phyloP scores from a whole-genome alignment of 1,140 invertebrate species.

The Mesaphorura yosii region DNA sequence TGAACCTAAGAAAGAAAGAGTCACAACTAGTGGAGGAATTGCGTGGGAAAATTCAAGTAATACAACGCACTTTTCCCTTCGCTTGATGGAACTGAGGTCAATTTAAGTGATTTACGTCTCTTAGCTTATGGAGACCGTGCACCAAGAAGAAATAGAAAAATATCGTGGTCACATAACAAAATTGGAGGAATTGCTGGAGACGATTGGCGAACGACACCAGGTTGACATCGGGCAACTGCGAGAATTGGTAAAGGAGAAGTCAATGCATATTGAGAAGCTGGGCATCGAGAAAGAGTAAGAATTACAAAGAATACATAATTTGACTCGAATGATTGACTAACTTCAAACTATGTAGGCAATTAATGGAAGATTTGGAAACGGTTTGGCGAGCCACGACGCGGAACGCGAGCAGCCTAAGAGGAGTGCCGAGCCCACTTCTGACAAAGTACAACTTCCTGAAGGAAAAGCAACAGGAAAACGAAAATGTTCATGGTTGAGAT shows the following conservation, averaged over 20 bases:
- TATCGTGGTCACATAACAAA: slow-evolving; percentile 2
- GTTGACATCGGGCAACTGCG: slow-evolving; percentile 41
- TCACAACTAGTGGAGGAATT: slow-evolving; percentile 20
- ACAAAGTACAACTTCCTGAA: too few relatives aligned
- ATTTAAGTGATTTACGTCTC: slow-evolving; percentile 8
- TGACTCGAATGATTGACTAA: not conserved
- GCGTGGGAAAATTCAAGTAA: slow-evolving; percentile 22
- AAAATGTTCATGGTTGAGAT: too few relatives aligned
- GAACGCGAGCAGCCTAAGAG: too few relatives aligned
- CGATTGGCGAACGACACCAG: slow-evolving; percentile 31
- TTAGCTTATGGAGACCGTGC: slow-evolving; percentile 19
- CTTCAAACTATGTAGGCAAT: slow-evolving; percentile 18
- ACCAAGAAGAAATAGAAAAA: slow-evolving; percentile 21
- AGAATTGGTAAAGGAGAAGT: slow-evolving; percentile 40
- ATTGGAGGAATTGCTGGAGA: slow-evolving; percentile 9
- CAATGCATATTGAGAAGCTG: slow-evolving; percentile 38
- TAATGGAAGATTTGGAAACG: slow-evolving; percentile 37
- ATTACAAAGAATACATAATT: not conserved
- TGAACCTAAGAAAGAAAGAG: slow-evolving; percentile 17
- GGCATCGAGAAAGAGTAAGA: slow-evolving; percentile 36
- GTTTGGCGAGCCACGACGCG: slow-evolving; percentile 38
- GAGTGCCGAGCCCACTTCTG: too few relatives aligned
- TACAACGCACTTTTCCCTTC: not conserved
- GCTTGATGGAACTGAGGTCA: slow-evolving; percentile 1
- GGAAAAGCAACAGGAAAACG: too few relatives aligned